Evolutionary conservation across 1,140 invertebrate genomes (phyloP), one percentile per base, ranked within the genome.

Genomic region (Drosophila eugracilis): DNA sequence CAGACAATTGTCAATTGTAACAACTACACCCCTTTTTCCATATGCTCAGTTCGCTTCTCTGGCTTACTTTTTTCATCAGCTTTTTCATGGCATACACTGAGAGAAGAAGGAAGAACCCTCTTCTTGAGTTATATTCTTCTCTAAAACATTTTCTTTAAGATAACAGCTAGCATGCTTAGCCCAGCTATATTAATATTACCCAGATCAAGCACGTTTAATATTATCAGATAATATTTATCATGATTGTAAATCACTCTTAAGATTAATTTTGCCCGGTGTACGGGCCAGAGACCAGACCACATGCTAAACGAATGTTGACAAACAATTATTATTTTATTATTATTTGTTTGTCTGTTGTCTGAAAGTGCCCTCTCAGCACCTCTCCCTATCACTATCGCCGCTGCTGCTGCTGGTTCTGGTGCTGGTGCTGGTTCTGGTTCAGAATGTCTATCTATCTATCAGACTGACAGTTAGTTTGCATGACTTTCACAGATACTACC

Each of bases 251-350:
- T 45, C 22, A 7, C 6, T 22, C n/a, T 45, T 5, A n/a, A 22
- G 19, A 21, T 41, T 19, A n/a, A 14, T 47, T 47, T 5, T 28
- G 39, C 10, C 57, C 26, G 28, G 34, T 58, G 58, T 62, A 24
- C 37, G 24, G 55, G 39, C 70, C 53, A 41, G 57, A 15, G 42
- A 54, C 28, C 49, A 48, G 60, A 65, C 78, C 83, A 86, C 83
- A 86, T 86, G 83, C 83, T 86, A 86, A 86, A 86, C 83, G 83
- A 86, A 86, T 86, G 83, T 86, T 86, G 83, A 86, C 83, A 86
- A 86, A 86, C 83, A 86, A 86, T 88, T 86, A 88, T 86, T 86
- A 86, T 86, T 86, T 86, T 86, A 88, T 86, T 86, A 86, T 88
- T 88, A 88, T 88, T 86, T 86, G 83, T 86, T 88, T 86, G 83